These are phyloP conservation scores for Stomatorhinus ivindoensis DNA, from an alignment of 2,113 vertebrate genomes.

Conservation along the genomic window DNA sequence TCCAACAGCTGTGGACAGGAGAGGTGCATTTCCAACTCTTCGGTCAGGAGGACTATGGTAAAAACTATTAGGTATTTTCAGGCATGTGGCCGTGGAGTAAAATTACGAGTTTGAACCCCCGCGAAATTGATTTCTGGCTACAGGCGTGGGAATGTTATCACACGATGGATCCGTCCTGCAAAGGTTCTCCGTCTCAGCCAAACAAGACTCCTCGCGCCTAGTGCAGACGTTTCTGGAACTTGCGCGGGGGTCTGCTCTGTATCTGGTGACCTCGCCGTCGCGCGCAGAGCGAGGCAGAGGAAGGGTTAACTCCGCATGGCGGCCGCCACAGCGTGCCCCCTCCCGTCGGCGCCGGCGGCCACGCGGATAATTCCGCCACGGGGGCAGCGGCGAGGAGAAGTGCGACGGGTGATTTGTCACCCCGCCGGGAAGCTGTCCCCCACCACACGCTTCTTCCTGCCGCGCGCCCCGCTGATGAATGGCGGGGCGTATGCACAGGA, in stretches of 20 bases:
- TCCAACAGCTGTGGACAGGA: background rate
- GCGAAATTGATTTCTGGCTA: background rate
- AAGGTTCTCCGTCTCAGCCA: background rate
- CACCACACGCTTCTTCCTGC: conserved; percentile 55
- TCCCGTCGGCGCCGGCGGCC: background rate
- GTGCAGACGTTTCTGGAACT: background rate
- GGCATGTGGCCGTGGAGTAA: background rate
- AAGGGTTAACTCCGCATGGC: background rate
- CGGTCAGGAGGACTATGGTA: background rate
- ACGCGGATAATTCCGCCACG: conserved; percentile 33
- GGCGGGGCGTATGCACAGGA: conserved; percentile 56
- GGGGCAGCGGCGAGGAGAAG: conserved; percentile 46
- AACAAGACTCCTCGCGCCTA: background rate
- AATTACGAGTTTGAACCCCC: background rate
- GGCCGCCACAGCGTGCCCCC: background rate
- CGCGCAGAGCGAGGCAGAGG: background rate
- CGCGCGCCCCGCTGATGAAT: conserved; percentile 67
- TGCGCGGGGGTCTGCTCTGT: background rate
- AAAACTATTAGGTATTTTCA: background rate
- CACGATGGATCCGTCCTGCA: background rate
- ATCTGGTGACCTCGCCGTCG: background rate
- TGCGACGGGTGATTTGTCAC: conserved; percentile 62
- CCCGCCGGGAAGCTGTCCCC: conserved; percentile 59
- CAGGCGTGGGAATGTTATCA: background rate
- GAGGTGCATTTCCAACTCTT: background rate